Conservation (phyloP, 2,888 invertebrate species). For the Pemphredon lugubris region DNA sequence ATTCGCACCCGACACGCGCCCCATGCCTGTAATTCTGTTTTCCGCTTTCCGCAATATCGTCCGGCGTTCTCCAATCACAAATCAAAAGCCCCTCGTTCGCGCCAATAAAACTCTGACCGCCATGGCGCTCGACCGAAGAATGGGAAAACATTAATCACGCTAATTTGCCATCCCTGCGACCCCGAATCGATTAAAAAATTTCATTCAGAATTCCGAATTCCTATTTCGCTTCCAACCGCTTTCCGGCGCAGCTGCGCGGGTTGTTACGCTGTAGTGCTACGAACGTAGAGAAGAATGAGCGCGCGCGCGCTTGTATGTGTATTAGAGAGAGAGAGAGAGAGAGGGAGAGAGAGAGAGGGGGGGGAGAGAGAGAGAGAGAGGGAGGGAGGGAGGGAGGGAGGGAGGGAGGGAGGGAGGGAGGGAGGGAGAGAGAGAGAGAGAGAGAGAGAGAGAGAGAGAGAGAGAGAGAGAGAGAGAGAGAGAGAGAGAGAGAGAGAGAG, state of each 20-base stretch:
- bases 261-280: conserved; percentile 47
- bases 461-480: no score
- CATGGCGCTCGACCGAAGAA: not conserved
- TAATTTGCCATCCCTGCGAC: not conserved
- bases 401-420: not conserved
- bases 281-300: conserved; percentile 1
- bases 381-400: conserved; percentile 13
- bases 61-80: no score
- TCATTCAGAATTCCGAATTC: conserved; percentile 27
- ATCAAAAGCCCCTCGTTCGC: no score
- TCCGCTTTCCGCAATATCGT: no score
- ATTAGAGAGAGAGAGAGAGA: no score
- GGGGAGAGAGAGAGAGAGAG: conserved; percentile 7
- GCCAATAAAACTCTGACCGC: no score
- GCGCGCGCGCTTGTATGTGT: no score
- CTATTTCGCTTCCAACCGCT: not conserved
- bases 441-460: conserved; percentile 12
- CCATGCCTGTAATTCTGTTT: no score
- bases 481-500: conserved; percentile 1
- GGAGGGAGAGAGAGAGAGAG: conserved; percentile 13
- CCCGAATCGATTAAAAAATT: conserved; percentile 36
- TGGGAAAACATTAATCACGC: conserved; percentile 36
- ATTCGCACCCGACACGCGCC: no score
- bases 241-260: conserved; percentile 35
- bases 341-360: not conserved